Percentiles rank a stretch among this genome's conserved stretches.
These are phyloP conservation scores for Urophycis tenuis DNA, from an alignment of 2,797 vertebrate genomes.

Conservation along the genomic window DNA sequence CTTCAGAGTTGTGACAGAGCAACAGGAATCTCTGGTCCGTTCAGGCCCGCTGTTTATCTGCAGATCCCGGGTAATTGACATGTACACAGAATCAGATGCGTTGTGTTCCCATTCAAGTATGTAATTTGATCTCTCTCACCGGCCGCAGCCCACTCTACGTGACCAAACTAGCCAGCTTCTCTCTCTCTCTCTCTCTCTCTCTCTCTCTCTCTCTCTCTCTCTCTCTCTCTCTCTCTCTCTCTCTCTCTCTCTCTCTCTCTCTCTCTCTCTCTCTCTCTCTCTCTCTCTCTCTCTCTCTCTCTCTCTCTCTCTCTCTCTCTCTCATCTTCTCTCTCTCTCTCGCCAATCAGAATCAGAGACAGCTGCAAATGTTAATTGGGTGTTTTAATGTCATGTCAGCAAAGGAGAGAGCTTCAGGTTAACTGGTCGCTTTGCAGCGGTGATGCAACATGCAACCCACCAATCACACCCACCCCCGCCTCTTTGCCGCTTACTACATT, in stretches of 20 bases:
- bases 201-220: background rate
- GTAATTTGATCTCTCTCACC: background rate
- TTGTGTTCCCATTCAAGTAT: background rate
- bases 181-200: background rate
- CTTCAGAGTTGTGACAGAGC: background rate
- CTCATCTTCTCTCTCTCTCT: conserved; percentile 40
- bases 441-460: background rate
- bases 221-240: background rate
- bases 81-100: background rate
- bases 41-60: background rate
- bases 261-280: no score
- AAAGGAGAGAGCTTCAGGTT: conserved; percentile 42
- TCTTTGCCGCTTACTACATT: conserved; percentile 11
- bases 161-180: background rate
- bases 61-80: background rate
- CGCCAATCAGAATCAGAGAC: conserved; percentile 43
- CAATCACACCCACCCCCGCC: conserved; percentile 6
- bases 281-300: background rate
- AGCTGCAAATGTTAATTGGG: conserved; percentile 55
- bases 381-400: conserved; percentile 60
- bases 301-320: conserved; percentile 39
- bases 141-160: no score
- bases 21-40: background rate
- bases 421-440: conserved; percentile 40
- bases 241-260: no score